phyloP scores from a whole-genome alignment of 2,113 vertebrate species.

The Nibea coibor region DNA sequence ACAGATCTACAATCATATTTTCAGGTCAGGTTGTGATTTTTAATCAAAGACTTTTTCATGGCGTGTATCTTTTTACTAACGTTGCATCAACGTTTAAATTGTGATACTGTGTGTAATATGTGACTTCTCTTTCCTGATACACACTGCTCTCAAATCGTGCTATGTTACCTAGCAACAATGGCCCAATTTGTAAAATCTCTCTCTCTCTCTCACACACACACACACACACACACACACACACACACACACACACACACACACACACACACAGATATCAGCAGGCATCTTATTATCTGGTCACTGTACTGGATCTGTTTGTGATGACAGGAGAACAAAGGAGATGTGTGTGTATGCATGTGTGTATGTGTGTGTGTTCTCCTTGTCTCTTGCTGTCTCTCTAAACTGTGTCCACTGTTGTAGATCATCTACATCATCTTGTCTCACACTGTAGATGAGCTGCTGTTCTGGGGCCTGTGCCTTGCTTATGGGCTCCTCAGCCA shows the following conservation, averaged over 20 bases:
- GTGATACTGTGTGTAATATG: constrained; percentile 11
- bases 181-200: constrained; percentile 56
- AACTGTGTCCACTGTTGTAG: constrained; percentile 17
- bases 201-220: neutral
- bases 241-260: constrained; percentile 7
- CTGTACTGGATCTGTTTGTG: constrained; percentile 23
- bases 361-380: neutral
- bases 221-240: constrained; percentile 34
- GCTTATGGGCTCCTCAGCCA: neutral
- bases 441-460: neutral
- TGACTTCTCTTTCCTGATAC: constrained; percentile 32
- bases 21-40: too few relatives aligned
- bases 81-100: too few relatives aligned
- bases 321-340: constrained; percentile 49
- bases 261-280: constrained; percentile 24
- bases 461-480: neutral
- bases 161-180: constrained; percentile 74
- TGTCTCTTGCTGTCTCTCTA: constrained; percentile 3
- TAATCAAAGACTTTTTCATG: too few relatives aligned
- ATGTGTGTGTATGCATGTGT: neutral
- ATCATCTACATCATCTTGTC: neutral
- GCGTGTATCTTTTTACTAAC: too few relatives aligned
- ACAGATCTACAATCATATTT: too few relatives aligned
- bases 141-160: constrained; percentile 44
- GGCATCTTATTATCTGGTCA: constrained; percentile 53